Percentiles rank a stretch among this genome's conserved stretches.
Conservation (phyloP, 2,797 vertebrate species). For the Hypotaenidia philippensis region DNA sequence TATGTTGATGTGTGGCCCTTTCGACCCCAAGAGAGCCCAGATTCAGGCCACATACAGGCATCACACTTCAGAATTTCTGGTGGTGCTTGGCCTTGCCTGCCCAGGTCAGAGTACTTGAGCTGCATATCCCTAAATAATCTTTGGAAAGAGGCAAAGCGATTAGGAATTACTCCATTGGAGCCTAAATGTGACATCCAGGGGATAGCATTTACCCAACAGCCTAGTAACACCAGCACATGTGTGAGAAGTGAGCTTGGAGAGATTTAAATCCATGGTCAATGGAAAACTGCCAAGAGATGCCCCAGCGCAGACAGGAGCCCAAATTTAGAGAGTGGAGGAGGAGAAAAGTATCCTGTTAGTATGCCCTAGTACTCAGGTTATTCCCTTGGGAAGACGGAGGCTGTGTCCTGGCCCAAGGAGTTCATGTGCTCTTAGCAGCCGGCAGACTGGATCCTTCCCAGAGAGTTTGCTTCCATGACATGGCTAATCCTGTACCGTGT, state of each 20-base stretch:
- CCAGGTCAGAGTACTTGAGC: not conserved
- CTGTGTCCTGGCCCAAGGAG: not conserved
- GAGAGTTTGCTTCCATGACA: not conserved
- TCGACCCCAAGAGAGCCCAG: not conserved
- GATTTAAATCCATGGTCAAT: not conserved
- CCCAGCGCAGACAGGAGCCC: not conserved
- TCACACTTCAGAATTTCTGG: not conserved
- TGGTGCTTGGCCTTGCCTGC: fast-evolving
- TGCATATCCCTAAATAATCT: not conserved
- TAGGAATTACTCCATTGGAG: not conserved
- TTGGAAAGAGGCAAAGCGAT: not conserved
- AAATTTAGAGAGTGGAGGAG: not conserved
- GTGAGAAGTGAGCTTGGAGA: not conserved
- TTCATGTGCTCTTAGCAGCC: not conserved
- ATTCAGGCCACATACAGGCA: not conserved
- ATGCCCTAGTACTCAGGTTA: not conserved
- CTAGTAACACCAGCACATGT: not conserved
- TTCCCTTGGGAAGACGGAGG: not conserved
- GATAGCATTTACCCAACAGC: not conserved
- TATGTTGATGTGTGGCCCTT: not conserved
- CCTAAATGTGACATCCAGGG: not conserved
- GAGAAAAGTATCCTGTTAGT: not conserved
- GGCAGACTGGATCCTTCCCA: not conserved
- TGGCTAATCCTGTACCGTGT: not conserved
- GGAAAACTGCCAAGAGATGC: not conserved